Evolutionary conservation across 2,888 invertebrate genomes (phyloP).

Genomic region (Agrochola lychnidis): DNA sequence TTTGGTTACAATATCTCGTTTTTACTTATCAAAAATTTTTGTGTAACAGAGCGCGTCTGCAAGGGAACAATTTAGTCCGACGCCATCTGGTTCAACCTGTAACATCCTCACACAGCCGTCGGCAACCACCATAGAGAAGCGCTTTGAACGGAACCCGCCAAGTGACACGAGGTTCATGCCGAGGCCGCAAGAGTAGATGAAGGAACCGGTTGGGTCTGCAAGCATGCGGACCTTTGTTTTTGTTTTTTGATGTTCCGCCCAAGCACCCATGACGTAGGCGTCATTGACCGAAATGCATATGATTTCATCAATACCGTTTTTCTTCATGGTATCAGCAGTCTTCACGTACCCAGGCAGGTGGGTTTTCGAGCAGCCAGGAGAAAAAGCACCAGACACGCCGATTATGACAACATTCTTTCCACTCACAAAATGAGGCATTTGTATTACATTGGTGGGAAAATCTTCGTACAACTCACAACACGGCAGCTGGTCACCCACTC

Average conservation of each 20-base stretch:
- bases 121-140: conserved; percentile 43
- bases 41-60: conserved; percentile 27
- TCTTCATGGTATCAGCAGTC: conserved; percentile 93
- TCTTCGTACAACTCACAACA: conserved; percentile 95
- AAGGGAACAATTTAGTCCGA: conserved; percentile 26
- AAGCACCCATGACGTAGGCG: conserved; percentile 98
- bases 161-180: conserved; percentile 10
- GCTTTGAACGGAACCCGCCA: conserved; percentile 43
- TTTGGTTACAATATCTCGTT: background rate
- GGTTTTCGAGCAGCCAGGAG: conserved; percentile 97
- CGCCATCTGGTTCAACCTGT: conserved; percentile 42
- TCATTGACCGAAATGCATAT: conserved; percentile 97
- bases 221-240: conserved; percentile 92
- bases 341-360: conserved; percentile 96
- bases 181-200: conserved; percentile 42
- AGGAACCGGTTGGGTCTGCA: conserved; percentile 41
- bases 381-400: conserved; percentile 98
- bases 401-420: conserved; percentile 96
- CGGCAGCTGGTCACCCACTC: conserved; percentile 95
- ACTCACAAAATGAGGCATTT: conserved; percentile 92
- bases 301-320: conserved; percentile 94
- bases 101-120: conserved; percentile 8
- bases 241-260: conserved; percentile 95
- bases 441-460: conserved; percentile 96
- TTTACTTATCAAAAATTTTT: background rate